A percentile compares a stretch with the other conserved stretches of the same genome.
phyloP scores from a whole-genome alignment of 2,888 invertebrate genomes.

The Shargacucullia verbasci region DNA sequence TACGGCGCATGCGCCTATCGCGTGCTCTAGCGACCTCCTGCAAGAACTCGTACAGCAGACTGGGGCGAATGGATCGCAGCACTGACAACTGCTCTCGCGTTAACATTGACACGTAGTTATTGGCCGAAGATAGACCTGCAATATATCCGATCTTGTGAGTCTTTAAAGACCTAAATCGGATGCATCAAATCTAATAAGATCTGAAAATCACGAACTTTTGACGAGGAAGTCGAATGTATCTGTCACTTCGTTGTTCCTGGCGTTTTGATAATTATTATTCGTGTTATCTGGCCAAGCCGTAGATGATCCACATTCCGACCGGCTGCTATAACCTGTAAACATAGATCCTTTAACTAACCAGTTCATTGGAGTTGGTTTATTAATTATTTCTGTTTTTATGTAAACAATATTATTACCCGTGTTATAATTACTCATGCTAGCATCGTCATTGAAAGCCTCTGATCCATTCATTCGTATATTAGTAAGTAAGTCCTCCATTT shows the following conservation, averaged over 20 bases:
- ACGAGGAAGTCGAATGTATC: constrained; percentile 82
- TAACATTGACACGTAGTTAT: constrained; percentile 82
- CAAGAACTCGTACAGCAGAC: constrained; percentile 79
- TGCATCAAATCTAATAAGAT: background rate
- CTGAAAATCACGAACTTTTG: constrained; percentile 71
- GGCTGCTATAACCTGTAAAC: constrained; percentile 47
- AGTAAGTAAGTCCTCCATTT: constrained; percentile 82
- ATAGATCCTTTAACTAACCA: constrained; percentile 1
- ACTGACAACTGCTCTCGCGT: constrained; percentile 80
- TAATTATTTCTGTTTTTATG: background rate
- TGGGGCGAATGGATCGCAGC: constrained; percentile 79
- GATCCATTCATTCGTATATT: constrained; percentile 85
- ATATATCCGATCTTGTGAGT: background rate
- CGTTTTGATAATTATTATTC: constrained; percentile 35
- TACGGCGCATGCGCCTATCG: constrained; percentile 78
- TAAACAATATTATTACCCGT: constrained; percentile 32
- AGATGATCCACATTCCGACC: constrained; percentile 46
- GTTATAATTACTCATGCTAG: constrained; percentile 56
- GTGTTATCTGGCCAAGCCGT: constrained; percentile 66
- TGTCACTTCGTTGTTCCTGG: constrained; percentile 71
- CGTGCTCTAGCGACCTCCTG: constrained; percentile 80
- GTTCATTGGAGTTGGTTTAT: background rate
- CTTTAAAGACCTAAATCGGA: too few species aligned
- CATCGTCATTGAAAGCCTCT: constrained; percentile 75
- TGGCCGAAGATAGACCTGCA: constrained; percentile 79